Base-by-base conservation (phyloP, 2,113 vertebrate genomes). In the Lycaon pictus region DNA sequence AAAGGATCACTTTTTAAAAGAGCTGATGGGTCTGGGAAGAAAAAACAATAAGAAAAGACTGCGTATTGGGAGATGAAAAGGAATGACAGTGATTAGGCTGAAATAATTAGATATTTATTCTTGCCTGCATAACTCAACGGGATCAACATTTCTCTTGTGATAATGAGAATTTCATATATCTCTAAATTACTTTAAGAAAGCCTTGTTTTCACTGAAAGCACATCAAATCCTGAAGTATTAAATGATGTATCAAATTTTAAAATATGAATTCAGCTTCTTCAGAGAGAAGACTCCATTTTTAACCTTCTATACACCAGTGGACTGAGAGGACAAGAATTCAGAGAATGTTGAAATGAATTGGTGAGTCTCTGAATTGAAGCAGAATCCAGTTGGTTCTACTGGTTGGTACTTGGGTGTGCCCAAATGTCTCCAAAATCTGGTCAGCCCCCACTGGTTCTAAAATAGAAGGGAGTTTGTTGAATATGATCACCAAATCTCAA, bases 81-180 rank as follows among this genome's bases (percentile, higher is more conserved):
- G 51, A 51, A 92, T 96, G 79, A 83, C 79, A 86, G 88, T 95
- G 86, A 95, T 97, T 93, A 96, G 63, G 77, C 89, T 96, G 96
- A 92, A 97, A 97, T 97, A 98, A 98, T 97, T 97, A 98, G 93
- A 92, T 97, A 97, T 95, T 94, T 97, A 95, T 90, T 96, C 74
- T 93, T 90, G 65, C 58, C 71, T 88, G 88, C 71, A 92, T 94
- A 96, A 97, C 96, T 96, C 90, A 83, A 82, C 96, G 84, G 71
- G 58, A 92, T 96, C 94, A 88, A 60, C 76, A 67, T 84, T 95
- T 74, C 63, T 80, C 87, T 35, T 93, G 37, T 80, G 79, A 93
- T 94, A 90, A 97, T 95, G 60, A 55, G 90, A 96, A 95, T 87
- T 96, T 97, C 63, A 80, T 81, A 22, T 74, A 88, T 84, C 85